Conservation (phyloP, 2,888 invertebrate genomes). For the Drosophila anomelani region DNA sequence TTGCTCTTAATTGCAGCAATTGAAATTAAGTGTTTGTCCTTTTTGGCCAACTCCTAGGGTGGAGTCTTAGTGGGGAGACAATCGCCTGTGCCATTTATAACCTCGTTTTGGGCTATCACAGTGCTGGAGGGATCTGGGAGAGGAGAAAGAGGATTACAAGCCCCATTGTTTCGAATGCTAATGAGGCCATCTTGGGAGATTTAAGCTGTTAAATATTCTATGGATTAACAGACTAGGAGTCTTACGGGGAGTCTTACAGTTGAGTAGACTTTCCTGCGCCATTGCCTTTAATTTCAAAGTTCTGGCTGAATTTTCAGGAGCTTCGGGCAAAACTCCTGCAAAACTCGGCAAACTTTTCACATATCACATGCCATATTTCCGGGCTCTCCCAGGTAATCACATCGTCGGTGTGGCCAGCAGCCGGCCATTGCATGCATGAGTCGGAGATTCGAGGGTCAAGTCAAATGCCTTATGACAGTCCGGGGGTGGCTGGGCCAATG, state of each 20-base stretch:
- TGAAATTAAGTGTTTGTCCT: conserved; percentile 75
- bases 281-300: conserved; percentile 40
- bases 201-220: conserved; percentile 32
- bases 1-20: conserved; percentile 74
- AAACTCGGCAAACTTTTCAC: conserved; percentile 20
- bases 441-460: conserved; percentile 40
- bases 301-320: neutral
- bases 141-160: conserved; percentile 7
- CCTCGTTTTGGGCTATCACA: conserved; percentile 45
- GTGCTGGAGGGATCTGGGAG: neutral
- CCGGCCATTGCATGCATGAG: conserved; percentile 56
- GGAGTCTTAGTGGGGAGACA: conserved; percentile 57
- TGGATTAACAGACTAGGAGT: conserved; percentile 23
- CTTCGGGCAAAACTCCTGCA: neutral
- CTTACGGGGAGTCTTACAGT: neutral
- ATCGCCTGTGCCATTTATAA: conserved; percentile 56
- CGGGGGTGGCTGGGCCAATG: conserved; percentile 7
- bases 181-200: conserved; percentile 23
- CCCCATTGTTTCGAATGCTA: conserved; percentile 46
- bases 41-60: conserved; percentile 44
- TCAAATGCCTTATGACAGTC: conserved; percentile 74
- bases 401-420: conserved; percentile 47
- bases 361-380: conserved; percentile 46
- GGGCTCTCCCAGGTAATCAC: conserved; percentile 47
- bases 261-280: conserved; percentile 7